Evolutionary conservation across 2,113 vertebrate species (phyloP), one percentile per base, ranked within the genome.

Genomic region (Mus musculus): DNA sequence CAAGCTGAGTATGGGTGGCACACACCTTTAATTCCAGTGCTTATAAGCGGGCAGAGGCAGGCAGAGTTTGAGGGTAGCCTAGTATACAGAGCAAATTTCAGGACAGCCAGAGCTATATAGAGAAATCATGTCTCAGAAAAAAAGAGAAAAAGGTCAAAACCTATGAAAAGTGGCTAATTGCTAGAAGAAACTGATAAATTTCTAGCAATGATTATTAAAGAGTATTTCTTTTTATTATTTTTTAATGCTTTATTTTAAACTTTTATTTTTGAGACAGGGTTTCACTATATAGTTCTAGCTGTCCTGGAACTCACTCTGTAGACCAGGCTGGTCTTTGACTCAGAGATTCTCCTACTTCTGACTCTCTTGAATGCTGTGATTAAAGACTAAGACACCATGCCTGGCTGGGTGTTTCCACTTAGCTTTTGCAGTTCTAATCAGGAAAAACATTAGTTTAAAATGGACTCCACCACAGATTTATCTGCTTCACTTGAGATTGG

Each of bases 391-490:
- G 54, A 78, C 49, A 30, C 26, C 28, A 59, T 59, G 36, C 20
- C 80, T 85, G 39, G 39, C 26, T 85, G 39, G 61, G 82, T 42
- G n/a, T 59, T 85, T 63, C 26, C 28, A n/a, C 10, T 65, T 65
- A 63, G 39, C 30, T 94, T 67, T 90, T 86, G 61, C 56, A 80
- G 33, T 96, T 95, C 61, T 94, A 24, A 94, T 20, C 46, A 97
- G 81, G 91, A 94, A 61, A 95, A 97, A 96, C 39, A 89, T 87
- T 61, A 65, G 65, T 88, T 93, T 33, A 97, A 93, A 96, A 96
- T 75, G 20, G 96, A 67, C 17, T 72, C 88, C 72, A 85, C 88
- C 54, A 65, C 10, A 91, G 63, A 96, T 86, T 80, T 69, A 93
- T 69, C 52, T 95, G 42, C 42, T 93, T 96, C 84, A 93, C 46